These are phyloP conservation scores for Calyptomena viridis DNA, from an alignment of 2,113 vertebrate genomes.

Conservation along the genomic window DNA sequence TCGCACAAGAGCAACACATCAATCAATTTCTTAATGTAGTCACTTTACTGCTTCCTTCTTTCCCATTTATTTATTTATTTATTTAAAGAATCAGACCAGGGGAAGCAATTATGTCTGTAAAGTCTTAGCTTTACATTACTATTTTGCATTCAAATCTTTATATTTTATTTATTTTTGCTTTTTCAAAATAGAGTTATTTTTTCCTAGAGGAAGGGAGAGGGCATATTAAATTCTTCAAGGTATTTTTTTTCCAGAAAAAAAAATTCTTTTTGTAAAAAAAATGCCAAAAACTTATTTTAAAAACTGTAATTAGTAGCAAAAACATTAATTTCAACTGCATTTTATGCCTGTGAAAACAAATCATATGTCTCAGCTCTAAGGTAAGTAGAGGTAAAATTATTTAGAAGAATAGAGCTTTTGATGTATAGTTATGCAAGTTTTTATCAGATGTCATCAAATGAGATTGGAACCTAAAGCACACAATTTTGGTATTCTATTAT, in stretches of 20 bases:
- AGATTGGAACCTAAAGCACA: neutral
- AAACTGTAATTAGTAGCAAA: neutral
- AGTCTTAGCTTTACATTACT: neutral
- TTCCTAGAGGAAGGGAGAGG: neutral
- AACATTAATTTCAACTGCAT: neutral
- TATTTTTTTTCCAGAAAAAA: neutral
- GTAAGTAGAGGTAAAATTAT: neutral
- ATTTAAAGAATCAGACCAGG: neutral
- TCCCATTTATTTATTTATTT: neutral
- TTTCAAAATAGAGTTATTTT: neutral
- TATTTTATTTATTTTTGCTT: neutral
- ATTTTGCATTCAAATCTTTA: neutral
- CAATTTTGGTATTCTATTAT: neutral
- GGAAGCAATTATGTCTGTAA: neutral
- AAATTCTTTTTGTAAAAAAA: neutral
- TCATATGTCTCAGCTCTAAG: neutral
- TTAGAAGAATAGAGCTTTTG: neutral
- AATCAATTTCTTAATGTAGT: slow-evolving; percentile 55
- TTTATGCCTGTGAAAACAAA: neutral
- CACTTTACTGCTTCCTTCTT: slow-evolving; percentile 23
- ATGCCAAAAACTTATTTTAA: neutral
- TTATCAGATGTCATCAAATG: neutral
- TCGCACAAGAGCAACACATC: neutral
- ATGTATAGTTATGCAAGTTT: neutral
- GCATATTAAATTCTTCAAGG: neutral